A percentile compares a stretch with the other conserved stretches of the same genome.
Evolutionary conservation across 35 echinoderm and acorn worm species (phyloP).

Genomic region (Chiridota heheva): DNA sequence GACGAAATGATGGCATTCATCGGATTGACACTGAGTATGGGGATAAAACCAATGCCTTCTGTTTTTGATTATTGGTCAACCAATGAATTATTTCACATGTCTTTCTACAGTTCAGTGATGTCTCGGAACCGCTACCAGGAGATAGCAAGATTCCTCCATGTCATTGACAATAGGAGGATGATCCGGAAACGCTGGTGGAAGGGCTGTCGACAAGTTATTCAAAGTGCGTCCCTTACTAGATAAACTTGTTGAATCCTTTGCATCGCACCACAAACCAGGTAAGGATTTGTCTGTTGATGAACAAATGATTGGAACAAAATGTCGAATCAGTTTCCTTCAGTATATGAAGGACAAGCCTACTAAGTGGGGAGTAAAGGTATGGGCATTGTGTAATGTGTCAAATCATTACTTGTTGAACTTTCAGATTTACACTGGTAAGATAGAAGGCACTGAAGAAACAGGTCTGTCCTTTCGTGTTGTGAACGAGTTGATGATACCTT

Average conservation of each 20-base stretch:
- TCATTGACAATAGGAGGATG: background rate
- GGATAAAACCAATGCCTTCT: background rate
- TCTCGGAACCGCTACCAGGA: background rate
- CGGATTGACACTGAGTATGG: constrained; percentile 4
- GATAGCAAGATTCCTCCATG: background rate
- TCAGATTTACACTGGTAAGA: constrained; percentile 10
- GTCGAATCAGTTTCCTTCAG: constrained; percentile 1
- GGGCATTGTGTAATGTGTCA: constrained; percentile 11
- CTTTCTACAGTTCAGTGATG: constrained; percentile 3
- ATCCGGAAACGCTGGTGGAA: background rate
- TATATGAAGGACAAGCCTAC: constrained; percentile 22
- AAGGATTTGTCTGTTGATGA: constrained; percentile 9
- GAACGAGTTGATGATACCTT: constrained; percentile 19
- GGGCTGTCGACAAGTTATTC: constrained; percentile 27
- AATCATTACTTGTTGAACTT: constrained; percentile 13
- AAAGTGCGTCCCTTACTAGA: constrained; percentile 26
- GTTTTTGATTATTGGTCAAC: constrained; percentile 13
- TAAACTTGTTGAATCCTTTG: background rate
- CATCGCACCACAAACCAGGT: background rate
- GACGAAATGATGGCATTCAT: constrained; percentile 20
- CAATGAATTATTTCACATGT: background rate
- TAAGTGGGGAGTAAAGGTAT: constrained; percentile 19
- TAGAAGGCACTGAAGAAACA: constrained; percentile 14
- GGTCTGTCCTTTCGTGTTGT: constrained; percentile 31
- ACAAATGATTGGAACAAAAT: constrained; percentile 9